Conservation (phyloP, 2,888 invertebrate species). For the Sthenelais limicola region DNA sequence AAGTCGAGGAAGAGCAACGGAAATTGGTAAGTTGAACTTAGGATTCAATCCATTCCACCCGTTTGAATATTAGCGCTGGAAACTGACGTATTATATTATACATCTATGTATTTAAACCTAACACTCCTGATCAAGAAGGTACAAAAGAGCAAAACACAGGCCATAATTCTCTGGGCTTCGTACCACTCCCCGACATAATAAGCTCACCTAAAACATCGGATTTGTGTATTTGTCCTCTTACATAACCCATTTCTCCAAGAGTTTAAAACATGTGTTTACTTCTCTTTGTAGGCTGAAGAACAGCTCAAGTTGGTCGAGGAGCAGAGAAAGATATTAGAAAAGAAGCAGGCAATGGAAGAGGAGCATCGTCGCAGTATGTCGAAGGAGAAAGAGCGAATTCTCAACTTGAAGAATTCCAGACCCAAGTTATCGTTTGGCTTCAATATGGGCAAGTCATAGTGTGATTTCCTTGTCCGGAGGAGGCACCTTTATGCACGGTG, state of each 20-base stretch:
- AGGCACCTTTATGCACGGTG: neutral
- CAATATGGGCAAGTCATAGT: slow-evolving; percentile 46
- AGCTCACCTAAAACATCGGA: too few relatives aligned
- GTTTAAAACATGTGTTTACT: too few relatives aligned
- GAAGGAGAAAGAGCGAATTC: slow-evolving; percentile 96
- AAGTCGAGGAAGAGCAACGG: slow-evolving; percentile 96
- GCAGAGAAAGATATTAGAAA: slow-evolving; percentile 92
- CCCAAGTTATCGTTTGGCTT: slow-evolving; percentile 88
- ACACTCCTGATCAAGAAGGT: too few relatives aligned
- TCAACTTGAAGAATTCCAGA: slow-evolving; percentile 93
- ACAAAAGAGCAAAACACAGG: too few relatives aligned
- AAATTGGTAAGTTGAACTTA: slow-evolving; percentile 91
- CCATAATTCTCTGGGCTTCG: too few relatives aligned
- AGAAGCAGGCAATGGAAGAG: slow-evolving; percentile 91
- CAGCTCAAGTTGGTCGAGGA: slow-evolving; percentile 96
- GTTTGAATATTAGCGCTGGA: too few relatives aligned
- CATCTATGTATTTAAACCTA: too few relatives aligned
- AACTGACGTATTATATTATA: too few relatives aligned
- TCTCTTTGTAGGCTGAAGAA: slow-evolving; percentile 88
- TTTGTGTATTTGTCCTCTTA: too few relatives aligned
- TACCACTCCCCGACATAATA: too few relatives aligned
- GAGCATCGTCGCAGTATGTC: slow-evolving; percentile 93
- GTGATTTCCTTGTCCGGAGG: neutral
- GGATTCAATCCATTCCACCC: too few relatives aligned
- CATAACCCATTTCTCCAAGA: too few relatives aligned